Base-by-base conservation (phyloP, 92 coral and sea anemone species). In the Bergia puertoricense region DNA sequence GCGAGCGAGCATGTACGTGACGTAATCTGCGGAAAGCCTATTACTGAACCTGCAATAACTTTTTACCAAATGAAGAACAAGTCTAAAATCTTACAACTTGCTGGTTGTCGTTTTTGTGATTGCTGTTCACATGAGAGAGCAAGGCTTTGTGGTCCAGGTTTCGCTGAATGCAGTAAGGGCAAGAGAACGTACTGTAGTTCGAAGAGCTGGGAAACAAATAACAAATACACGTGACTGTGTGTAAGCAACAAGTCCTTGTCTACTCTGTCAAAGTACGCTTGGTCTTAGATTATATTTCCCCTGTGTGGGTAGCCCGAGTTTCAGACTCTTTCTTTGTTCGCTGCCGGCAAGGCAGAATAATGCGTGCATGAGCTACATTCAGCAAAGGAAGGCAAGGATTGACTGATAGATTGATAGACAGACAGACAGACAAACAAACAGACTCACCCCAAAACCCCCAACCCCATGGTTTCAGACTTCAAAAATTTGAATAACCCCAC, bases 101-200 rank as follows among this genome's bases (percentile, higher is more conserved):
- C 22, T 91, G 86, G 2, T 30, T 50, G 23, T 93, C 98, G 9
- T 41, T 67, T 40, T 75, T 89, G 86, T 96, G 99, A 57, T 48
- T 38, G 14, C 74, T 79, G 74, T 92, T 92, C n/a, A 95, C 98
- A 89, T 96, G 99, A 23, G 86, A 88, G 16, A 92, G 59, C 86
- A 96, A 50, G 5, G 86, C 91, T 23, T 92, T 91, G 37, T 89
- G 88, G 89, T 92, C 99, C 42, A 96, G 82, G 87, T 96, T 93
- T 10, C 42, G 59, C 54, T 77, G 82, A 5, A 22, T 16, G 86
- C 99, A 96, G 66, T 92, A 96, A 36, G 99, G 99, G 86, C 99
- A 96, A 50, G 88, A 68, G 83, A 96, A 96, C 71, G 99, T 96
- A 54, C 95, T 91, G 44, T 91, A 89, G 69, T 95, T 96, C 81